Conservation (phyloP, 1,140 invertebrate genomes). For the Bradynema listronoti region DNA sequence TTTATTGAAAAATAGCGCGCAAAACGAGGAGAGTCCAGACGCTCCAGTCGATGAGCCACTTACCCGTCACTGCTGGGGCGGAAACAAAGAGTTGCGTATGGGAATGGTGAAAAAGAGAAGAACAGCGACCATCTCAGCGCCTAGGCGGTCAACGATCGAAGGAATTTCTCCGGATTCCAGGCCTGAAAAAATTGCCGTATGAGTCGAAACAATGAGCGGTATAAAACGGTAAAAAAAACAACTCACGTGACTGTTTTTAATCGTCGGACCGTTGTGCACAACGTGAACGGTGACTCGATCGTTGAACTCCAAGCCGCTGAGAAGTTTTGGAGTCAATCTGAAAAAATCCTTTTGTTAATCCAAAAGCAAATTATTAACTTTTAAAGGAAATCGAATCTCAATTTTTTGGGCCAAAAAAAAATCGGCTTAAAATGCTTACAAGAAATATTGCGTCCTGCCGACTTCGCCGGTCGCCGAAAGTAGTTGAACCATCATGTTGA, state of each 20-base stretch:
- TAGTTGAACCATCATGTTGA: conserved; percentile 50
- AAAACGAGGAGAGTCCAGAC: too few relatives aligned
- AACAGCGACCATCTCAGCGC: too few relatives aligned
- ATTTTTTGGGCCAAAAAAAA: background rate
- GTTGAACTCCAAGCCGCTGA: conserved; percentile 40
- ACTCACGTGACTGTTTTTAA: conserved; percentile 17
- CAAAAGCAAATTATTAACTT: background rate
- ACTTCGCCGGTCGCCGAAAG: conserved; percentile 34
- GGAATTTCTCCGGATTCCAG: conserved; percentile 20
- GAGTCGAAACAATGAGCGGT: background rate
- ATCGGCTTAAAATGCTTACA: conserved; percentile 35
- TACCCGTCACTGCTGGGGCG: too few relatives aligned
- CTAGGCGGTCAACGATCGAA: too few relatives aligned
- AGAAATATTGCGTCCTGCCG: conserved; percentile 51
- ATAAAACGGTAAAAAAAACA: conserved; percentile 1
- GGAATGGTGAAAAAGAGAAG: background rate
- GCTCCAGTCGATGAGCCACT: too few relatives aligned
- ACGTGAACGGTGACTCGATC: conserved; percentile 33
- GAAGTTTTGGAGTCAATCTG: conserved; percentile 51
- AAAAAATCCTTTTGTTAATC: conserved; percentile 11
- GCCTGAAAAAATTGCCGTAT: conserved; percentile 10
- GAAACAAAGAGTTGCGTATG: background rate
- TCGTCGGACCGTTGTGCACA: conserved; percentile 31
- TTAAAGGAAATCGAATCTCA: background rate
- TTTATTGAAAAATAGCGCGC: too few relatives aligned